Evolutionary conservation across 1,140 invertebrate species (phyloP).

Genomic region (Drosophila sucinea): DNA sequence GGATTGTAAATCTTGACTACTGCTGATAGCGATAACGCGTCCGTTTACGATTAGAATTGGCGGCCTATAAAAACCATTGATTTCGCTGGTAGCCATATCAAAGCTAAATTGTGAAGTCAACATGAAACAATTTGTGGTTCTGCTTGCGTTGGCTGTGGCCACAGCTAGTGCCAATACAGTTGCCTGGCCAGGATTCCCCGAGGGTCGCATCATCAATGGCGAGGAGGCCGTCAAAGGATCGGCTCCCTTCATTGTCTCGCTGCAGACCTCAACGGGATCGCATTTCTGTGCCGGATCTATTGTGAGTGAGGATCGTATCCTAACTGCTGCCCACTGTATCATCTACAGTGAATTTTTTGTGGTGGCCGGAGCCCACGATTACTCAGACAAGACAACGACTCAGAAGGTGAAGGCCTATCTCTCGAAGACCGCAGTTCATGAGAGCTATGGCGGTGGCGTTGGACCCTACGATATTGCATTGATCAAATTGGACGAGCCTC

Average conservation of each 20-base stretch:
- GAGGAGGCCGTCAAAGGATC: constrained; percentile 53
- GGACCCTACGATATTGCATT: constrained; percentile 87
- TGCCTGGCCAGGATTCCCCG: constrained; percentile 57
- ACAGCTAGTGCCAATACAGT: constrained; percentile 42
- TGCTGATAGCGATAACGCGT: constrained; percentile 48
- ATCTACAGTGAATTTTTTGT: constrained; percentile 17
- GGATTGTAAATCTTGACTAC: constrained; percentile 54
- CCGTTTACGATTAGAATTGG: constrained; percentile 22
- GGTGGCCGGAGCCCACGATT: constrained; percentile 75
- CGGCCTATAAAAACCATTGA: constrained; percentile 49
- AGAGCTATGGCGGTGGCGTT: constrained; percentile 84
- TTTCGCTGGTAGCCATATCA: constrained; percentile 13
- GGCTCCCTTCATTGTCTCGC: constrained; percentile 77
- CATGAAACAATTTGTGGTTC: constrained; percentile 69
- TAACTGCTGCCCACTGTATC: constrained; percentile 77
- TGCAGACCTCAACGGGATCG: constrained; percentile 33
- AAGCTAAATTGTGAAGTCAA: constrained; percentile 30
- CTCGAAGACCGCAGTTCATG: constrained; percentile 81
- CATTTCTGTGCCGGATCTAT: constrained; percentile 68
- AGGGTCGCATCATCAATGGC: constrained; percentile 82
- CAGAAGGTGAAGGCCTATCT: constrained; percentile 51
- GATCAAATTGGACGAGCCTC: constrained; percentile 84
- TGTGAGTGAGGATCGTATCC: constrained; percentile 7
- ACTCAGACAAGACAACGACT: constrained; percentile 59
- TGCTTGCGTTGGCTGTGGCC: constrained; percentile 60